These are phyloP conservation scores for Cerceris ruficornis DNA, from an alignment of 2,888 invertebrate genomes.

Conservation along the genomic window DNA sequence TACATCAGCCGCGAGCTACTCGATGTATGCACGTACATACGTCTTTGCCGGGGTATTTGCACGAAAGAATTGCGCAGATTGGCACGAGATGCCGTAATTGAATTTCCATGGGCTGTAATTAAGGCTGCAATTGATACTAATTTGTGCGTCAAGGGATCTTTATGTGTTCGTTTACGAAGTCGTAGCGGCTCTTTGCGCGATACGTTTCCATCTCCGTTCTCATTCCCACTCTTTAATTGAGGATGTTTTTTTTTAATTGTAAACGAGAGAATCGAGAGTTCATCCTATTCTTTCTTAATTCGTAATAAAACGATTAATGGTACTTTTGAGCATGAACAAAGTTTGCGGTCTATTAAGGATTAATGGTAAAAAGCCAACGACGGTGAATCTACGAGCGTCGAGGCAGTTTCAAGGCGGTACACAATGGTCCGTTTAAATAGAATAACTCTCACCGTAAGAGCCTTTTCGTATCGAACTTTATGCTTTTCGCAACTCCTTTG, in stretches of 20 bases:
- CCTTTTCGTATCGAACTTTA: background rate
- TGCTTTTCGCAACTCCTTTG: conserved; percentile 3
- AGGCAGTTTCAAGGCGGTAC: too few relatives aligned
- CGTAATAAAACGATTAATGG: too few relatives aligned
- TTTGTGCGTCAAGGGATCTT: conserved; percentile 37
- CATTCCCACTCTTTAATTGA: too few relatives aligned
- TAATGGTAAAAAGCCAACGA: too few relatives aligned
- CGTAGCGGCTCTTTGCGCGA: conserved; percentile 15
- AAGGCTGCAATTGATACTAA: conserved; percentile 45
- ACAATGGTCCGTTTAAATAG: background rate
- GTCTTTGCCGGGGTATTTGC: conserved; percentile 11
- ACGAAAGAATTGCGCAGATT: conserved; percentile 11
- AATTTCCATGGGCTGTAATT: conserved; percentile 43
- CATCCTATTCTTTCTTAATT: too few relatives aligned
- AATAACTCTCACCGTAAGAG: background rate
- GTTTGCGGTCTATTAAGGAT: too few relatives aligned
- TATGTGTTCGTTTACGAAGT: conserved; percentile 9
- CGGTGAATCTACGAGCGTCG: too few relatives aligned
- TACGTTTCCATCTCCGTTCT: background rate
- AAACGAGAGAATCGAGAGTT: too few relatives aligned
- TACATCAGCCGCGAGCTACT: conserved; percentile 3
- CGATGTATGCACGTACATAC: background rate
- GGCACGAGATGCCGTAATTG: conserved; percentile 39
- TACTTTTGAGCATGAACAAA: too few relatives aligned
- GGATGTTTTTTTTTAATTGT: too few relatives aligned